These are phyloP conservation scores for Polydrusus cervinus DNA, from an alignment of 2,888 invertebrate species.

Conservation along the genomic window DNA sequence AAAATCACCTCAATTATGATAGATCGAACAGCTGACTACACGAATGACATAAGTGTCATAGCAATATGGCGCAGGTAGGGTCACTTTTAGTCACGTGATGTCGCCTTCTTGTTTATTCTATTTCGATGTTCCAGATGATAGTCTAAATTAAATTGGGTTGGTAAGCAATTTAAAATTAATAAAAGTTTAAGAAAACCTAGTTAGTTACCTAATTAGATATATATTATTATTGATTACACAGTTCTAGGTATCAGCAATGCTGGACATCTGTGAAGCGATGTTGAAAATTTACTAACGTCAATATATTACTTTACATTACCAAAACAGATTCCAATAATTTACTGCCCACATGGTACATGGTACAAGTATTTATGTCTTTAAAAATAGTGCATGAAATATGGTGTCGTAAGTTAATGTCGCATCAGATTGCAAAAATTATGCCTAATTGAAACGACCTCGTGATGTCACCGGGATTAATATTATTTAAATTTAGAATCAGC, in stretches of 20 bases:
- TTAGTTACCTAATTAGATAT: too few species aligned
- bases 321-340: conserved; percentile 4
- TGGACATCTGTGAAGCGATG: neutral
- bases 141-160: too few species aligned
- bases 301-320: conserved; percentile 6
- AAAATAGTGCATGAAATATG: conserved; percentile 1
- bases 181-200: neutral
- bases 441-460: neutral
- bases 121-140: too few species aligned
- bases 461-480: neutral
- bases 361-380: conserved; percentile 8
- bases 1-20: too few species aligned
- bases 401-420: conserved; percentile 5
- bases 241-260: neutral
- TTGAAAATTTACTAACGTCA: neutral
- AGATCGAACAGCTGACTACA: too few species aligned
- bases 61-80: too few species aligned
- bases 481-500: too few species aligned
- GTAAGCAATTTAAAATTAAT: too few species aligned
- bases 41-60: too few species aligned
- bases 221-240: too few species aligned
- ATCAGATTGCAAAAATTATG: neutral
- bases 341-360: conserved; percentile 15
- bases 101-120: too few species aligned
- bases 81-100: too few species aligned